Percentiles rank a stretch among this genome's conserved stretches.
These are phyloP conservation scores for Mimachlamys varia DNA, from an alignment of 2,888 invertebrate species.

Conservation along the genomic window DNA sequence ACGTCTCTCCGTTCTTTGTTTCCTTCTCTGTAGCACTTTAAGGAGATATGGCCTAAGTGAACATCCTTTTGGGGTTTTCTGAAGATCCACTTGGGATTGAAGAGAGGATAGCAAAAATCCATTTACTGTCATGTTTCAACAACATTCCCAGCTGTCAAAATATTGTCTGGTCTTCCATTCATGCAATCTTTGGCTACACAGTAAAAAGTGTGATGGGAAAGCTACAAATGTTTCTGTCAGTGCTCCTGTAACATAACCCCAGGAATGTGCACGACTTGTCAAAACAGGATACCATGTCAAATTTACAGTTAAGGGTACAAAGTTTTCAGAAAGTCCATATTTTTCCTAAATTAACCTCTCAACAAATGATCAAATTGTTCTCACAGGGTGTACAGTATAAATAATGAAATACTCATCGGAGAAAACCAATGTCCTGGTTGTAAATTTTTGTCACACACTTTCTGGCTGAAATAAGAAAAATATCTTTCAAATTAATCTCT, in stretches of 20 bases:
- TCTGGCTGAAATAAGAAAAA: neutral
- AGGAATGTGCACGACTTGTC: neutral
- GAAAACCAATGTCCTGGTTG: too few species aligned
- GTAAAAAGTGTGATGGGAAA: neutral
- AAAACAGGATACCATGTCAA: neutral
- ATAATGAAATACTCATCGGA: too few species aligned
- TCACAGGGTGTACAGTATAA: neutral
- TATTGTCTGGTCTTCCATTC: neutral
- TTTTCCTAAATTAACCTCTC: neutral
- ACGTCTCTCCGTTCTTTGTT: neutral
- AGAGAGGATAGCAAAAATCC: neutral
- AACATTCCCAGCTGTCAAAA: neutral
- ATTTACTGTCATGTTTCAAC: constrained; percentile 1
- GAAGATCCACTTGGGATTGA: neutral
- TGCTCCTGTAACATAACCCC: neutral
- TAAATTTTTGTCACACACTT: neutral
- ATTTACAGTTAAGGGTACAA: neutral
- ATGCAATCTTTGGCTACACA: neutral
- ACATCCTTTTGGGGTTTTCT: neutral
- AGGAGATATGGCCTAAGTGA: neutral
- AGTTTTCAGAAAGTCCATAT: neutral
- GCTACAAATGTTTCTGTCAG: neutral
- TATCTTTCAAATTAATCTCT: neutral
- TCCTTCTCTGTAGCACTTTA: neutral
- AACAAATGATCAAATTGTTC: neutral